phyloP scores from a whole-genome alignment of 2,888 invertebrate species.

The Leptothorax acervorum region DNA sequence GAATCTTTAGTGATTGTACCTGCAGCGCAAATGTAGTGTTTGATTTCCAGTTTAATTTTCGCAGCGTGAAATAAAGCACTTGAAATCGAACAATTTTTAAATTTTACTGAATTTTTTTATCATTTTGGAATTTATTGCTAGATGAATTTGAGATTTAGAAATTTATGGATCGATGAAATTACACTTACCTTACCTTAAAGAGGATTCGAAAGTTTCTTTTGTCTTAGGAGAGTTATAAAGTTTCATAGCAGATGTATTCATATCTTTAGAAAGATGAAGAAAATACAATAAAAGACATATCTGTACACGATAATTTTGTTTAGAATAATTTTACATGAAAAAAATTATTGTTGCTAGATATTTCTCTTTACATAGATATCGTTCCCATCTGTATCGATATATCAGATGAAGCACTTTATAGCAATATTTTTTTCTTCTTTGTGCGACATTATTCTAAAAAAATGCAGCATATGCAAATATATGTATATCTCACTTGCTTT shows the following conservation, averaged over 20 bases:
- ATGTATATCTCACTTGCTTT: not conserved
- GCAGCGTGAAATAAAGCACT: not conserved
- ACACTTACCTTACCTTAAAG: not conserved
- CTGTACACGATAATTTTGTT: not conserved
- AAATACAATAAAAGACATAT: not conserved
- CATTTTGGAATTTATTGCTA: not conserved
- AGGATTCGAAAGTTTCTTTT: slow-evolving; percentile 12
- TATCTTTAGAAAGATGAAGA: not conserved
- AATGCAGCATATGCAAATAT: not conserved
- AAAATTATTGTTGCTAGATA: not conserved
- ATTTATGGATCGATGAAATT: not conserved
- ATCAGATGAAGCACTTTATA: not conserved
- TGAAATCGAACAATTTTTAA: not conserved
- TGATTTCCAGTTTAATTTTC: not conserved
- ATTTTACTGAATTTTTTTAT: not conserved
- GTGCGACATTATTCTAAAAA: not conserved
- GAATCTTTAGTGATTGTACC: not conserved
- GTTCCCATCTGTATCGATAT: not conserved
- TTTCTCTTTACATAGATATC: not conserved
- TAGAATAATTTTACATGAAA: not conserved
- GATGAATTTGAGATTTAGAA: not conserved
- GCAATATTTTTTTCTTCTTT: not conserved
- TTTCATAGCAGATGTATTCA: not conserved
- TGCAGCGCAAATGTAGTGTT: not conserved
- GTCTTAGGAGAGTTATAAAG: not conserved